Evolutionary conservation across 2,888 invertebrate species (phyloP).

Genomic region (Xanthorhoe designata): DNA sequence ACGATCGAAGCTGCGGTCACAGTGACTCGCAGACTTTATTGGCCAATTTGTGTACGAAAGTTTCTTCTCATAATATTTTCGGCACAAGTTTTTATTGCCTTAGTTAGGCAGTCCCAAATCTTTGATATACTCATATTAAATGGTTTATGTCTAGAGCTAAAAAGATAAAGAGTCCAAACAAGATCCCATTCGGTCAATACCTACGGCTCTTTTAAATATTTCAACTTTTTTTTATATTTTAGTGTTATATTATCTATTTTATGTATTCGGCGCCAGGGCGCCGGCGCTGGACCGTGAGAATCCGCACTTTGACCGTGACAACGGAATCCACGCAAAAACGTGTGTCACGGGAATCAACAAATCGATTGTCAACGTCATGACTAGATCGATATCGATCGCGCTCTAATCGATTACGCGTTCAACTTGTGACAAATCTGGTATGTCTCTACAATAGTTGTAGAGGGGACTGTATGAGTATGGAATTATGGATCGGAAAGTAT

Average conservation of each 20-base stretch:
- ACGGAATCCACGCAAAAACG: slow-evolving; percentile 63
- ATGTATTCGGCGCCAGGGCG: slow-evolving; percentile 38
- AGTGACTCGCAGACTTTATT: slow-evolving; percentile 24
- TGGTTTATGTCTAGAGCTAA: no score
- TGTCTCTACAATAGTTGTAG: slow-evolving; percentile 20
- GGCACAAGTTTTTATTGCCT: not conserved
- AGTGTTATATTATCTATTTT: not conserved
- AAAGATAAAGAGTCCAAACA: no score
- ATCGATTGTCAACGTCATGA: slow-evolving; percentile 74
- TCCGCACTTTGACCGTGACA: slow-evolving; percentile 68
- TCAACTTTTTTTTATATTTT: no score
- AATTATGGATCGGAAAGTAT: no score
- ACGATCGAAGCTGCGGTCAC: slow-evolving; percentile 31
- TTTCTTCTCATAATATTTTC: slow-evolving; percentile 16
- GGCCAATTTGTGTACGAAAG: slow-evolving; percentile 23
- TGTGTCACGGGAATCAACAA: slow-evolving; percentile 70
- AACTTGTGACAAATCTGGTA: slow-evolving; percentile 46
- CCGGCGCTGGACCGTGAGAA: slow-evolving; percentile 65
- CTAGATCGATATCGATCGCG: slow-evolving; percentile 47
- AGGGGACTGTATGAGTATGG: not conserved
- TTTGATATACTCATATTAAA: no score
- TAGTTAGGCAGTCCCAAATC: no score
- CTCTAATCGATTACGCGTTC: slow-evolving; percentile 45
- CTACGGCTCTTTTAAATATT: no score
- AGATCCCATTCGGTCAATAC: no score